phyloP scores from a whole-genome alignment of 2,113 vertebrate species.

The Anser cygnoides region DNA sequence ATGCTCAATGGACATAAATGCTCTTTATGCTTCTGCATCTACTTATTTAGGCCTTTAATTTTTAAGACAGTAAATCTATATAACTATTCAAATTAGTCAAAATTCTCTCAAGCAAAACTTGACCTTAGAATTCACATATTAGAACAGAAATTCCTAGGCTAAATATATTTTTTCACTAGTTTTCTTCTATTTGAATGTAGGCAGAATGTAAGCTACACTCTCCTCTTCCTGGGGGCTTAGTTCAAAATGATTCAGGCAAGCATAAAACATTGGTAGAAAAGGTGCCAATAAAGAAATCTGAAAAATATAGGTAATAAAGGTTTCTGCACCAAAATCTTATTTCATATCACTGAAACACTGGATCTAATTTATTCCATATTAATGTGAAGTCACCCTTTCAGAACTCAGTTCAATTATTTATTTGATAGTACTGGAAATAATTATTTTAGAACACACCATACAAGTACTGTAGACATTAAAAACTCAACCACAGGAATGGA shows the following conservation, averaged over 20 bases:
- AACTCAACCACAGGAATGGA: conserved; percentile 26
- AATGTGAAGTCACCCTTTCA: background rate
- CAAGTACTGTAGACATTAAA: conserved; percentile 4
- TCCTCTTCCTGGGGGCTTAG: background rate
- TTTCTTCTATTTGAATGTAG: background rate
- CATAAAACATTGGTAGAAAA: background rate
- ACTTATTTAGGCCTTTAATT: background rate
- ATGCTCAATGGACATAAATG: background rate
- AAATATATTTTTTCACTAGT: background rate
- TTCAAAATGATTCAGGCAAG: background rate
- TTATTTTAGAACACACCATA: conserved; percentile 32
- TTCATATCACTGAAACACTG: background rate
- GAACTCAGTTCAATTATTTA: background rate
- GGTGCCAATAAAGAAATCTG: background rate
- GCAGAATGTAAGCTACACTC: background rate
- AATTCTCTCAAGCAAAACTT: background rate
- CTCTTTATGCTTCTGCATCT: background rate
- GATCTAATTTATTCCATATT: background rate
- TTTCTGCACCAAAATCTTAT: background rate
- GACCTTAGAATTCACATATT: background rate
- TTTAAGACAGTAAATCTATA: background rate
- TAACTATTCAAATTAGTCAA: background rate
- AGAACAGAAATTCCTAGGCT: background rate
- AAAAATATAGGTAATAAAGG: background rate
- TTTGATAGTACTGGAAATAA: background rate